Evolutionary conservation across 2,113 vertebrate genomes (phyloP), one percentile per base, ranked within the genome.

Genomic region (Excalfactoria chinensis): DNA sequence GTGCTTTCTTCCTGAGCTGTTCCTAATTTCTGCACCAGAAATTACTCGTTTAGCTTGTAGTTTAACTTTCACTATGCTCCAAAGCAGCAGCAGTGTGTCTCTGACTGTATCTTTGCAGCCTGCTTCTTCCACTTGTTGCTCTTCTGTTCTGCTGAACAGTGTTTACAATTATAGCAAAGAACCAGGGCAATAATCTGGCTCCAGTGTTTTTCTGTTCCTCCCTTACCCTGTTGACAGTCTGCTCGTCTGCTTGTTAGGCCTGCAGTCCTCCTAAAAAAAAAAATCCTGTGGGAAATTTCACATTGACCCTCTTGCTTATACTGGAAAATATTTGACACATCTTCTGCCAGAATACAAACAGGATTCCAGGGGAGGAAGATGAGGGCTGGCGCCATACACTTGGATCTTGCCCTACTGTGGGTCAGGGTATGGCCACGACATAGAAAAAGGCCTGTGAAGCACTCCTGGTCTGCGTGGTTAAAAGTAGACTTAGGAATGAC

Each of bases 321-420:
- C 20, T 70, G 28, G 30, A 59, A 90, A 51, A 59, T 55, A 41
- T 3, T 62, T 62, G 20, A 21, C 2, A 2, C n/a, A 5, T 44
- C 23, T 43, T 80, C 49, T 90, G 32, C 55, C 9, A 70, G 64
- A 40, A 35, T 35, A 21, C 56, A 71, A 14, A 6, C 21, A 85
- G 35, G 10, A 72, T 64, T 85, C 40, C 25, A 34, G 18, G 3
- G 5, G 21, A 85, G 43, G 34, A 17, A 51, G 22, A 6, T 6
- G 7, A 19, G 15, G 12, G 6, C 8, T 81, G 30, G 2, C 0
- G 2, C 35, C 66, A 11, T 51, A 6, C 9, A 1, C 35, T 58
- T 66, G 19, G 9, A 13, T 58, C n/a, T 73, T 35, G 8, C 23
- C 53, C 23, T 18, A 11, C 1, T 21, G 7, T 2, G 9, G 14